Conservation (phyloP, 2,113 vertebrate genomes). For the Corythornis vintsioides region DNA sequence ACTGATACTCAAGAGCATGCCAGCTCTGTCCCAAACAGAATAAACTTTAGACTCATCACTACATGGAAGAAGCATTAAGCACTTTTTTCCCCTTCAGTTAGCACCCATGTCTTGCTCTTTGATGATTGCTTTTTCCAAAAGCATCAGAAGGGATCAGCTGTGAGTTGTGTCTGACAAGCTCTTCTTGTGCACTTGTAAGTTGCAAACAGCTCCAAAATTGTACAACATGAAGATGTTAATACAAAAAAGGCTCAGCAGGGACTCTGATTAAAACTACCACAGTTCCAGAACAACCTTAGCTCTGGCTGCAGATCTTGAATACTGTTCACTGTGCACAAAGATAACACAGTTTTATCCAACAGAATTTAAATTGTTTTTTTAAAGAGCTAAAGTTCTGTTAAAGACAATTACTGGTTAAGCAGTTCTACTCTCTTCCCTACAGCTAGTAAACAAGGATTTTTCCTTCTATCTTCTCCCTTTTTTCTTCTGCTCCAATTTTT, state of each 20-base stretch:
- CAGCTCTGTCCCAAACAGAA: neutral
- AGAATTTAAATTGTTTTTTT: neutral
- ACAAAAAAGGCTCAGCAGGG: neutral
- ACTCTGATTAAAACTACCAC: neutral
- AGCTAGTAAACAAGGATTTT: neutral
- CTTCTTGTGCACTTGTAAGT: neutral
- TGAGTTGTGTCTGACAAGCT: neutral
- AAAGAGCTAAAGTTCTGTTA: neutral
- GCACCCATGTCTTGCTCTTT: neutral
- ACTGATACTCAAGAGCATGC: neutral
- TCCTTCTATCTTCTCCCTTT: neutral
- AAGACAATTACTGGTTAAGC: neutral
- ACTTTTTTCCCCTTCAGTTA: neutral
- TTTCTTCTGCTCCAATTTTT: neutral
- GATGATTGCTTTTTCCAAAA: neutral
- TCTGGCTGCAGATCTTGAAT: neutral
- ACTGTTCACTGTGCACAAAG: neutral
- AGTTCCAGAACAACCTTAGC: neutral
- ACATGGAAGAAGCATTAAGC: neutral
- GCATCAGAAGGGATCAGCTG: accelerated
- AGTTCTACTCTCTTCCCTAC: neutral
- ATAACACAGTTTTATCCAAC: neutral
- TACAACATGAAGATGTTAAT: neutral
- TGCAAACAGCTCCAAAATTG: neutral
- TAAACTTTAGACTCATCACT: neutral